A percentile compares a stretch with the other conserved stretches of the same genome.
phyloP scores from a whole-genome alignment of 2,797 vertebrate genomes.

The Oreonectes daqikongensis region DNA sequence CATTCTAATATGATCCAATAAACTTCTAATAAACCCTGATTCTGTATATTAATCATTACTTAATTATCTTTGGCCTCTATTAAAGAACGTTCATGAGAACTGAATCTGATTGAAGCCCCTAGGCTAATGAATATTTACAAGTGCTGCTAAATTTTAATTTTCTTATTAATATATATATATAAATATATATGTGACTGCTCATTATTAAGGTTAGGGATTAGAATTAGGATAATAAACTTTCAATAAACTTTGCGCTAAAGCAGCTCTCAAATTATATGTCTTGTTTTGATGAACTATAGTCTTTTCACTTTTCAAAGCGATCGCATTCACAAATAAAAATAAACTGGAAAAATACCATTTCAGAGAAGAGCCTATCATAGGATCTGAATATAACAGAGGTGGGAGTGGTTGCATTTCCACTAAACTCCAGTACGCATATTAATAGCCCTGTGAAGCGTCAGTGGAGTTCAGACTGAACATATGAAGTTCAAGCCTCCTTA shows the following conservation, averaged over 20 bases:
- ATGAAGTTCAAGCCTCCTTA: constrained; percentile 27
- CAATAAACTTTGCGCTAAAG: background rate
- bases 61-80: constrained; percentile 37
- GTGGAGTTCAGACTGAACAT: constrained; percentile 27
- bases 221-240: background rate
- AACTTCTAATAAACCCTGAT: constrained; percentile 50
- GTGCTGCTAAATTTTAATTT: background rate
- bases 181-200: background rate
- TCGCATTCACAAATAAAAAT: background rate
- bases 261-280: background rate
- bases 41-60: constrained; percentile 49
- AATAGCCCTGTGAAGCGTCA: background rate
- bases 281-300: constrained; percentile 1
- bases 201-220: background rate
- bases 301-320: background rate
- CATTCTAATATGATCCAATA: constrained; percentile 34
- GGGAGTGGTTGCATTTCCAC: background rate
- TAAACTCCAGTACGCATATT: constrained; percentile 37
- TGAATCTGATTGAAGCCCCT: constrained; percentile 41
- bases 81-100: constrained; percentile 42
- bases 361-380: background rate
- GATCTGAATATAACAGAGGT: constrained; percentile 12
- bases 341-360: background rate
- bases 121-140: constrained; percentile 56
- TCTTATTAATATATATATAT: background rate